phyloP scores from a whole-genome alignment of 2,797 vertebrate genomes.

The Leptoclinus maculatus region DNA sequence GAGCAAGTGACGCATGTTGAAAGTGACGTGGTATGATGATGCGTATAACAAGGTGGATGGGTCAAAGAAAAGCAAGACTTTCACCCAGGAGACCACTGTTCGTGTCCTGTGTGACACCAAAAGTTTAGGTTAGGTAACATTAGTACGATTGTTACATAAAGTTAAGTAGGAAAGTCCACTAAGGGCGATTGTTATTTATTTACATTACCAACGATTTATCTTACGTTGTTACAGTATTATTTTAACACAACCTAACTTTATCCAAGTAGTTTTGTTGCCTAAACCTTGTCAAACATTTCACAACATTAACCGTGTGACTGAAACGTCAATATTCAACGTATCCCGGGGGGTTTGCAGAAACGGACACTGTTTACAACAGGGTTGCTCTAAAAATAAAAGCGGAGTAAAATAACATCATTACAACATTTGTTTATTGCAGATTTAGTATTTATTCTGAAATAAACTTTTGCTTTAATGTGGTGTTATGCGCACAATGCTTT shows the following conservation, averaged over 20 bases:
- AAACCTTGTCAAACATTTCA: not conserved
- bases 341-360: not conserved
- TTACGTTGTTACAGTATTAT: not conserved
- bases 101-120: not conserved
- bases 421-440: not conserved
- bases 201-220: too few relatives aligned
- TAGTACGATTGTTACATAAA: not conserved
- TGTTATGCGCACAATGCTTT: not conserved
- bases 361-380: too few relatives aligned
- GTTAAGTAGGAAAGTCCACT: not conserved
- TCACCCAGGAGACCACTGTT: not conserved
- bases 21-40: not conserved
- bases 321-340: not conserved
- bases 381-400: too few relatives aligned
- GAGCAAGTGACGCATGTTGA: not conserved
- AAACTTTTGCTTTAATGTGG: not conserved
- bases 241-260: not conserved
- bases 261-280: not conserved
- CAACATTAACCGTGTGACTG: not conserved
- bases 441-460: slow-evolving; percentile 32
- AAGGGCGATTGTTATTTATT: too few relatives aligned
- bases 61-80: not conserved
- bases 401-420: too few relatives aligned
- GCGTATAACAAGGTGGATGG: not conserved
- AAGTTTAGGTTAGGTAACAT: not conserved